A percentile compares a stretch with the other conserved stretches of the same genome.
phyloP scores from a whole-genome alignment of 2,797 vertebrate genomes.

The Hyperoplus lanceolatus region DNA sequence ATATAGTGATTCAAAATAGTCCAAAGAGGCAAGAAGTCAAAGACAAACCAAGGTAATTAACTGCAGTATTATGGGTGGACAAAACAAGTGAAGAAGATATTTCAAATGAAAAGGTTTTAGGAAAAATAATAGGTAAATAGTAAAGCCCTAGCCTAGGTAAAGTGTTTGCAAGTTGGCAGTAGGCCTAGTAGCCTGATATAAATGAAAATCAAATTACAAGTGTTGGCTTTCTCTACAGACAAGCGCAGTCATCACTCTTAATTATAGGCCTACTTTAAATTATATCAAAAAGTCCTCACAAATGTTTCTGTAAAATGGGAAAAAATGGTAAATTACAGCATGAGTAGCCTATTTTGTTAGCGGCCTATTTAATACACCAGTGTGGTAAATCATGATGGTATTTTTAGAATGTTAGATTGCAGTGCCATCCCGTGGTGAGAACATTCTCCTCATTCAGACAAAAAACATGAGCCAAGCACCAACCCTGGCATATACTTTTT shows the following conservation, averaged over 20 bases:
- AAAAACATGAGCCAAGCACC: neutral
- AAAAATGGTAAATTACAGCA: neutral
- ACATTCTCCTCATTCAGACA: neutral
- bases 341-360: neutral
- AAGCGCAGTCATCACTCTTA: neutral
- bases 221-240: neutral
- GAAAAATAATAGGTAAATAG: too few relatives aligned
- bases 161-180: too few relatives aligned
- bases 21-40: neutral
- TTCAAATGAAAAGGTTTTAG: too few relatives aligned
- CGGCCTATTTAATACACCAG: neutral
- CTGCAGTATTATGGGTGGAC: neutral
- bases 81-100: neutral
- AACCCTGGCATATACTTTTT: too few relatives aligned
- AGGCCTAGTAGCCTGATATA: too few relatives aligned
- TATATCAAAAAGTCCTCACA: too few relatives aligned
- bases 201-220: neutral
- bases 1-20: neutral
- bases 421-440: slow-evolving; percentile 36
- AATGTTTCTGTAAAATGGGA: neutral
- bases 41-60: neutral
- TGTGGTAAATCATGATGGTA: neutral
- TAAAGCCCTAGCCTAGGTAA: too few relatives aligned
- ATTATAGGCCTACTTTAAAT: neutral
- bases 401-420: neutral